Conservation (phyloP, 1,140 invertebrate species). For the Aphaenogaster rudis region DNA sequence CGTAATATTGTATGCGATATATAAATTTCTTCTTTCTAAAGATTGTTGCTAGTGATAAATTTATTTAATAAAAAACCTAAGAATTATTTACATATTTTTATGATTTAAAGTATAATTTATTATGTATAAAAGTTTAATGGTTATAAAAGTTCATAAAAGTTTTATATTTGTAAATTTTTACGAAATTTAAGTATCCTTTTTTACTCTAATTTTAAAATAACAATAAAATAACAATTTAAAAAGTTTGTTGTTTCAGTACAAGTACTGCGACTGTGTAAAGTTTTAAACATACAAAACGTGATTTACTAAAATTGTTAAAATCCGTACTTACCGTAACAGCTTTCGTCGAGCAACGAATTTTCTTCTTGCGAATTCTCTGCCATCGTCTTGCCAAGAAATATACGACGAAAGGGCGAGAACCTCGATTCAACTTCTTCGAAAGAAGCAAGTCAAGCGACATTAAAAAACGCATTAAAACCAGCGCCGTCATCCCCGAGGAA, state of each 20-base stretch:
- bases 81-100: neutral
- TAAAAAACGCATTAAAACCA: conserved; percentile 1
- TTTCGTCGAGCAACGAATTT: neutral
- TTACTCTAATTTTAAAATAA: neutral
- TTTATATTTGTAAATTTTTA: neutral
- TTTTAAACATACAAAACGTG: neutral
- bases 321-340: conserved; percentile 57
- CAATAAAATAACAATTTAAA: neutral
- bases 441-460: neutral
- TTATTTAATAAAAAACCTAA: neutral
- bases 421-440: neutral
- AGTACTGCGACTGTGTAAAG: neutral
- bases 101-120: conserved; percentile 7
- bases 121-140: conserved; percentile 12
- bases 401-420: neutral
- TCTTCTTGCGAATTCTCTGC: no score
- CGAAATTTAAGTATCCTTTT: neutral
- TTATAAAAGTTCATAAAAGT: no score
- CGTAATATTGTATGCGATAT: neutral
- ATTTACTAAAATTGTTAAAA: conserved; percentile 29
- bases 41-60: neutral
- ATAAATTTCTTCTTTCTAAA: neutral
- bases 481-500: neutral
- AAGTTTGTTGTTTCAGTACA: neutral
- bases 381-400: neutral